Conservation (phyloP, 2,888 invertebrate species). For the Eucera pruinosa region DNA sequence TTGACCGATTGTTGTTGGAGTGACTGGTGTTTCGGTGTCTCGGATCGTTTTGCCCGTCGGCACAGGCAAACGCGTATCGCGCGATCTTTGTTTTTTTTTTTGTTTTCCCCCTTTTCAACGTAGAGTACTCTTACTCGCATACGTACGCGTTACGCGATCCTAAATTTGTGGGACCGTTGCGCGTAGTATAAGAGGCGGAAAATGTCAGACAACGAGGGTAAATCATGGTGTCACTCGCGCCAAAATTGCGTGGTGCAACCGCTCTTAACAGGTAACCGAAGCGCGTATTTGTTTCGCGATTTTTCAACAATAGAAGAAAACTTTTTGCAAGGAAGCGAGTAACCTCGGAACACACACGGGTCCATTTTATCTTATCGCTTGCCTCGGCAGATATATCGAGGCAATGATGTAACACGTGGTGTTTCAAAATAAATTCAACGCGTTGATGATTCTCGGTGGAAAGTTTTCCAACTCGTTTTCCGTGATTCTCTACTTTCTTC, state of each 20-base stretch:
- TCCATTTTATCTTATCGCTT: constrained; percentile 16
- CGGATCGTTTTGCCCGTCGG: constrained; percentile 13
- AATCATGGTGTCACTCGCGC: constrained; percentile 84
- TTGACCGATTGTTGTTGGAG: constrained; percentile 40
- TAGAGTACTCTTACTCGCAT: too few relatives aligned
- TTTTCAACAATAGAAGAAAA: too few relatives aligned
- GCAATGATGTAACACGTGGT: constrained; percentile 40
- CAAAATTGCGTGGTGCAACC: constrained; percentile 96
- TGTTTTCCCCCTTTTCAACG: background rate
- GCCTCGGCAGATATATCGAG: constrained; percentile 2
- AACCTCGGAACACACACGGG: constrained; percentile 35
- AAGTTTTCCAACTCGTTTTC: background rate
- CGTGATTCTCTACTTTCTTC: background rate
- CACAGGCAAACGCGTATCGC: background rate
- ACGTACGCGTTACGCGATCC: too few relatives aligned
- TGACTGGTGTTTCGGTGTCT: constrained; percentile 13
- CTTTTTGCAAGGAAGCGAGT: background rate
- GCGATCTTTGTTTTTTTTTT: constrained; percentile 12
- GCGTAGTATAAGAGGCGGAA: constrained; percentile 40
- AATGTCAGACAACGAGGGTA: constrained; percentile 75
- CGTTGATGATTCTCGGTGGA: background rate
- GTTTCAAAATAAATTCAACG: constrained; percentile 32
- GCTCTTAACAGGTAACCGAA: constrained; percentile 91
- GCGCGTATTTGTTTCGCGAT: background rate
- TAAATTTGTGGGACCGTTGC: too few relatives aligned